These are phyloP conservation scores for Prorops nasuta DNA, from an alignment of 1,140 invertebrate species.

Conservation along the genomic window DNA sequence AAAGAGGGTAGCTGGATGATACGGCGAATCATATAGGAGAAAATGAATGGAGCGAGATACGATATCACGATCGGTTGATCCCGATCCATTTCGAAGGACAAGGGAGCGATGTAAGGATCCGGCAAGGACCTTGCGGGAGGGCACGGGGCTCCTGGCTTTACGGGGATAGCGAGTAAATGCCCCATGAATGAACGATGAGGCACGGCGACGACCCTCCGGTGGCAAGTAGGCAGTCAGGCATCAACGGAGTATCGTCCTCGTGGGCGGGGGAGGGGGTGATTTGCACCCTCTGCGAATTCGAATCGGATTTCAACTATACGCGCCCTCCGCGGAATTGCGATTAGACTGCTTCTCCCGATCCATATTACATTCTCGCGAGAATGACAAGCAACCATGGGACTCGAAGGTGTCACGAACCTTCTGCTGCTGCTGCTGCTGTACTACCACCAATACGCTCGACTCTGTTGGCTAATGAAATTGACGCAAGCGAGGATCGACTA, in stretches of 20 bases:
- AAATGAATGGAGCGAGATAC: conserved; percentile 42
- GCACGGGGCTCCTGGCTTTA: conserved; percentile 38
- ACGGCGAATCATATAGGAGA: too few relatives aligned
- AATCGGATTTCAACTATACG: conserved; percentile 41
- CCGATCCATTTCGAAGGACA: conserved; percentile 47
- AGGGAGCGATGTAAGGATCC: conserved; percentile 43
- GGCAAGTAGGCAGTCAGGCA: too few relatives aligned
- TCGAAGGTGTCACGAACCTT: background rate
- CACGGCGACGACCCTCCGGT: conserved; percentile 30
- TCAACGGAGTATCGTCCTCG: too few relatives aligned
- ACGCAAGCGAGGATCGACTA: conserved; percentile 13
- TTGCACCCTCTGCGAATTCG: conserved; percentile 30
- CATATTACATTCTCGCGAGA: conserved; percentile 40
- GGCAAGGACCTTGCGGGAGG: conserved; percentile 13
- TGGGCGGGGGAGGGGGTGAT: too few relatives aligned
- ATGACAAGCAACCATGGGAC: background rate
- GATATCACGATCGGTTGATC: conserved; percentile 48
- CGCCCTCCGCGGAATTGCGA: conserved; percentile 36
- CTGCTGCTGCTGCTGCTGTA: too few relatives aligned
- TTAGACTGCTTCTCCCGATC: conserved; percentile 36
- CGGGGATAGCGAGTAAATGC: conserved; percentile 54
- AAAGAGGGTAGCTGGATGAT: too few relatives aligned
- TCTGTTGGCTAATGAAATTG: conserved; percentile 16
- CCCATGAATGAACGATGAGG: conserved; percentile 58
- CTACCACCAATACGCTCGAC: too few relatives aligned